phyloP scores from a whole-genome alignment of 2,888 invertebrate species.

The Eledona agricola region DNA sequence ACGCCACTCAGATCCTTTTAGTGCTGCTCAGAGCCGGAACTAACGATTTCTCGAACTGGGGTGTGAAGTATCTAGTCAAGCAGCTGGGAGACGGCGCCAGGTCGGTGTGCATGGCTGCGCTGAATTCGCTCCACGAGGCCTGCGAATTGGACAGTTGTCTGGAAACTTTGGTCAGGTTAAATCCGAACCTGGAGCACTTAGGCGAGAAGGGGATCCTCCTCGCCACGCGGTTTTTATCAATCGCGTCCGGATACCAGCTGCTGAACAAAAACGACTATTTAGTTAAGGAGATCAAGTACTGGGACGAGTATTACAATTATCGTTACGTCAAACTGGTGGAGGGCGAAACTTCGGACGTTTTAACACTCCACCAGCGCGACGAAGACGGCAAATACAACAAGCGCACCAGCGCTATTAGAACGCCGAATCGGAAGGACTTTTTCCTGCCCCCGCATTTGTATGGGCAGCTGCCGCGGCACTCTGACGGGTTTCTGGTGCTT shows the following conservation, averaged over 20 bases:
- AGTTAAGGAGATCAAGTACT: slow-evolving; percentile 78
- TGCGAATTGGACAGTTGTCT: slow-evolving; percentile 84
- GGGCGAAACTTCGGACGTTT: slow-evolving; percentile 84
- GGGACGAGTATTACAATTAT: slow-evolving; percentile 79
- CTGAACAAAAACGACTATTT: slow-evolving; percentile 71
- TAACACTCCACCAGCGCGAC: slow-evolving; percentile 84
- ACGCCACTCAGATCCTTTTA: slow-evolving; percentile 91
- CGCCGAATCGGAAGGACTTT: slow-evolving; percentile 64
- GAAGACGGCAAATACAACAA: slow-evolving; percentile 80
- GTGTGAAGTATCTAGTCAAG: slow-evolving; percentile 82
- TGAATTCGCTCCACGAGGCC: slow-evolving; percentile 90
- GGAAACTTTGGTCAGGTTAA: slow-evolving; percentile 78
- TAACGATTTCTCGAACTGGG: slow-evolving; percentile 84
- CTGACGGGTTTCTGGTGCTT: slow-evolving; percentile 67
- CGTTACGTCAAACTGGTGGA: slow-evolving; percentile 91
- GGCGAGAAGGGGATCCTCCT: slow-evolving; percentile 83
- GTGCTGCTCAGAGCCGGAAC: slow-evolving; percentile 82
- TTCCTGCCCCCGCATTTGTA: slow-evolving; percentile 81
- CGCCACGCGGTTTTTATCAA: slow-evolving; percentile 78
- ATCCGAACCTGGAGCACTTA: slow-evolving; percentile 73
- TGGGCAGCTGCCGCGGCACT: slow-evolving; percentile 81
- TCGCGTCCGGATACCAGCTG: slow-evolving; percentile 74
- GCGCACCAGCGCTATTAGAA: slow-evolving; percentile 70
- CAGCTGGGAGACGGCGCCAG: slow-evolving; percentile 87
- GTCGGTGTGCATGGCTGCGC: slow-evolving; percentile 80